phyloP scores from a whole-genome alignment of 2,888 invertebrate species.

The Thecocarcelia acutangulata region DNA sequence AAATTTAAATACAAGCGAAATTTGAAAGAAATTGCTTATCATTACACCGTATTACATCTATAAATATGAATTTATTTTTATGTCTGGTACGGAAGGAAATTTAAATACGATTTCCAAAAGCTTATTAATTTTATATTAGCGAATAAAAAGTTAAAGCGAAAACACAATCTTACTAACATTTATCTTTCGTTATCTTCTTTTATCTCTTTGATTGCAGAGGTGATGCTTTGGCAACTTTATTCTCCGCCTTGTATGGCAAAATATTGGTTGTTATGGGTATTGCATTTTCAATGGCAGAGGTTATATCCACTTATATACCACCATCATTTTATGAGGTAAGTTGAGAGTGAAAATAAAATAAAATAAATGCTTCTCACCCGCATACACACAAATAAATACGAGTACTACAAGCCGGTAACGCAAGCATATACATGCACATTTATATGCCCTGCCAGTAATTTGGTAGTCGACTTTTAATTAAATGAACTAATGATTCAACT shows the following conservation, averaged over 20 bases:
- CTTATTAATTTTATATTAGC: slow-evolving; percentile 46
- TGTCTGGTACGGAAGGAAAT: slow-evolving; percentile 41
- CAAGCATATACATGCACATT: too few relatives aligned
- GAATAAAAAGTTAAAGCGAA: background rate
- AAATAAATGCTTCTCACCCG: background rate
- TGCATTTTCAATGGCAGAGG: slow-evolving; percentile 97
- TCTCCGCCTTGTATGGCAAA: slow-evolving; percentile 96
- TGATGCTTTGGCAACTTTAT: slow-evolving; percentile 92
- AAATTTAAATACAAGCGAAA: slow-evolving; percentile 5
- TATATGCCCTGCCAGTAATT: too few relatives aligned
- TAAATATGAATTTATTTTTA: slow-evolving; percentile 16
- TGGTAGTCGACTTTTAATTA: too few relatives aligned
- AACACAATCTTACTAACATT: slow-evolving; percentile 7
- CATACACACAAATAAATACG: background rate
- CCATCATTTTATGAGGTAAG: slow-evolving; percentile 94
- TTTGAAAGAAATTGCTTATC: background rate
- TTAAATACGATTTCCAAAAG: slow-evolving; percentile 48
- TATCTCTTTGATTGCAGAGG: slow-evolving; percentile 83
- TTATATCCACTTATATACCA: slow-evolving; percentile 96
- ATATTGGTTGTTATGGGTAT: slow-evolving; percentile 96
- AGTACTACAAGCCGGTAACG: background rate
- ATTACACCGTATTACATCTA: background rate
- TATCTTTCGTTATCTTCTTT: slow-evolving; percentile 15
- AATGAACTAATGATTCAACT: too few relatives aligned
- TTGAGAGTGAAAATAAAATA: slow-evolving; percentile 36